These are phyloP conservation scores for Phania funesta DNA, from an alignment of 2,888 invertebrate species.

Conservation along the genomic window DNA sequence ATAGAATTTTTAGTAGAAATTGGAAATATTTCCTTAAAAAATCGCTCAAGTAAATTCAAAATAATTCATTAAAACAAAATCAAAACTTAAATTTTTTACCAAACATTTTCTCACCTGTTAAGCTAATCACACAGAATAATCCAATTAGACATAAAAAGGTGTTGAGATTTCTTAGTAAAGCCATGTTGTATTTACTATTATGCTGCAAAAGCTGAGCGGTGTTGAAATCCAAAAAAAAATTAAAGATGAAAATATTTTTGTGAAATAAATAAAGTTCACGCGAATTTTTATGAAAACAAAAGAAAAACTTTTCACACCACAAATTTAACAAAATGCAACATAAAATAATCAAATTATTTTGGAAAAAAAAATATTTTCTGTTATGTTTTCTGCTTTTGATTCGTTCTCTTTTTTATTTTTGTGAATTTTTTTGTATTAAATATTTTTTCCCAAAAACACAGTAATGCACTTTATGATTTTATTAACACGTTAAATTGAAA, in stretches of 20 bases:
- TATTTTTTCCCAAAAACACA: constrained; percentile 63
- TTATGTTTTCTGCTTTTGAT: constrained; percentile 33
- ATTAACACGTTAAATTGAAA: constrained; percentile 45
- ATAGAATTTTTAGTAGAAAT: too few species aligned
- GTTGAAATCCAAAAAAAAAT: constrained; percentile 14
- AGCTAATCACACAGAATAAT: constrained; percentile 76
- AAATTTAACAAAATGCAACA: constrained; percentile 48
- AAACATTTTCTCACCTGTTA: constrained; percentile 75
- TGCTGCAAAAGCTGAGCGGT: constrained; percentile 7
- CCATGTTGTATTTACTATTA: constrained; percentile 72
- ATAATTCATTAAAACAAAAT: too few species aligned
- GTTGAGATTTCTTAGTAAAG: constrained; percentile 70
- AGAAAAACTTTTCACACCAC: constrained; percentile 45
- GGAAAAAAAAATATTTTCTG: constrained; percentile 13
- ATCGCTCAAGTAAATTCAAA: background rate
- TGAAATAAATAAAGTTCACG: constrained; percentile 64
- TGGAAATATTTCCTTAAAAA: background rate
- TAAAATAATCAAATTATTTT: constrained; percentile 51
- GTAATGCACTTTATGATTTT: constrained; percentile 62
- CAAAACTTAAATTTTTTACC: background rate
- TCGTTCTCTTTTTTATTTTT: constrained; percentile 24
- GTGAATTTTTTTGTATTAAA: constrained; percentile 18
- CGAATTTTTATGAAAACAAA: constrained; percentile 39
- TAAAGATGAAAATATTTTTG: constrained; percentile 23
- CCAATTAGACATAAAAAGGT: constrained; percentile 77